Base-by-base conservation (phyloP, 2,797 vertebrate genomes). In the Lepilemur ruficaudatus region DNA sequence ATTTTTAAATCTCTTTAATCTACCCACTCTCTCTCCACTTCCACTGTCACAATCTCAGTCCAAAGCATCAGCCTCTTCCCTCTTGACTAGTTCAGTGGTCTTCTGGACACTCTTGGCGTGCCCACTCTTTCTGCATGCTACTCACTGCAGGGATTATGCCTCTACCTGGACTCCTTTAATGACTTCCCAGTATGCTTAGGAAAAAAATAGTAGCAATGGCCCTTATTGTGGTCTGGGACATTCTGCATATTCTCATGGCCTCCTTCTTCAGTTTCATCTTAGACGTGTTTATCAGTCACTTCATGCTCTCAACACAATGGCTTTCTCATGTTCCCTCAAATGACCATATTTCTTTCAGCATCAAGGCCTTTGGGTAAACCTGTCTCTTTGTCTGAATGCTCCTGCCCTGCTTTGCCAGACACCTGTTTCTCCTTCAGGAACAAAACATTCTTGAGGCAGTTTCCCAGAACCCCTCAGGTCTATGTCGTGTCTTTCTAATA, bases 1-100 rank as follows among this genome's bases (percentile, higher is more conserved):
- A 89, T 55, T 48, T 65, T 15, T 38, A 72, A 89, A 70, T 63
- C 41, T 89, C 61, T 86, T 41, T 61, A 35, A 76, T 63, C 25
- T 65, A 82, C 73, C 82, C 82, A 97, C 61, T 96, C 50, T 88
- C 90, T 96, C 82, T 96, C 92, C 89, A 95, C 93, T 41, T 72
- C 43, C 1, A 79, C 10, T 7, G 41, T 17, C 13, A 55, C 23
- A 7, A 20, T 14, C 35, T 72, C 15, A 63, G 15, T 57, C 25
- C 35, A 89, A 63, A 75, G 75, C 35, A 57, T 69, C 7, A 4
- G 7, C 15, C 30, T 61, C 52, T 79, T 82, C 73, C 32, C 32
- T n/a, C 12, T 50, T n/a, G 23, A 81, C 70, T 61, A 48, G 20
- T 79, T 46, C 67, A 28, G 7, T 4, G 23, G 46, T 1, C 43